These are phyloP conservation scores for Acromyrmex echinatior DNA, from an alignment of 1,140 invertebrate genomes.

Conservation along the genomic window DNA sequence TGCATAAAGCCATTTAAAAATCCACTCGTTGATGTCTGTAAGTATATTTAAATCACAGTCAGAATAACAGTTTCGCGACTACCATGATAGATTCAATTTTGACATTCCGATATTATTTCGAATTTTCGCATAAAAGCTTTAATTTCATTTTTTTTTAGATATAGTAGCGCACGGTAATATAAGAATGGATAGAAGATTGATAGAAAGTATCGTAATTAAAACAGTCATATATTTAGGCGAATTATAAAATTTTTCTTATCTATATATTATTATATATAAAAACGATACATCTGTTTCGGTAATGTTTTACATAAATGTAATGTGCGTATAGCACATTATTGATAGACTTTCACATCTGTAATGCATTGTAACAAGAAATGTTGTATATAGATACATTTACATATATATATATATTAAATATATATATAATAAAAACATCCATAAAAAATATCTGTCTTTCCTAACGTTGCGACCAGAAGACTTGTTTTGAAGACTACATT, in stretches of 20 bases:
- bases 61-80: constrained; percentile 39
- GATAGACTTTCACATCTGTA: constrained; percentile 71
- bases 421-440: constrained; percentile 71
- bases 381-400: constrained; percentile 46
- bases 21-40: constrained; percentile 17
- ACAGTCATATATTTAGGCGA: constrained; percentile 59
- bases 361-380: constrained; percentile 74
- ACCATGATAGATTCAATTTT: neutral
- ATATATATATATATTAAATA: constrained; percentile 10
- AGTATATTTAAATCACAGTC: constrained; percentile 34
- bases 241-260: constrained; percentile 61
- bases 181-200: neutral
- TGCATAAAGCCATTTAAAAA: constrained; percentile 32
- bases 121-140: neutral
- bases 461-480: neutral
- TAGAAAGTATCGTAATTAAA: constrained; percentile 30
- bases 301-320: constrained; percentile 40
- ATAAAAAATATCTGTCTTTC: constrained; percentile 76
- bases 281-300: constrained; percentile 33
- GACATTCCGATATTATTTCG: neutral
- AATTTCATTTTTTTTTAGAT: neutral
- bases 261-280: constrained; percentile 28
- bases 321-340: constrained; percentile 36
- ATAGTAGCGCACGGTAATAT: neutral
- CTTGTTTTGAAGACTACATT: constrained; percentile 69